Conservation (phyloP, 2,888 invertebrate species). For the Drosophila aldrichi region DNA sequence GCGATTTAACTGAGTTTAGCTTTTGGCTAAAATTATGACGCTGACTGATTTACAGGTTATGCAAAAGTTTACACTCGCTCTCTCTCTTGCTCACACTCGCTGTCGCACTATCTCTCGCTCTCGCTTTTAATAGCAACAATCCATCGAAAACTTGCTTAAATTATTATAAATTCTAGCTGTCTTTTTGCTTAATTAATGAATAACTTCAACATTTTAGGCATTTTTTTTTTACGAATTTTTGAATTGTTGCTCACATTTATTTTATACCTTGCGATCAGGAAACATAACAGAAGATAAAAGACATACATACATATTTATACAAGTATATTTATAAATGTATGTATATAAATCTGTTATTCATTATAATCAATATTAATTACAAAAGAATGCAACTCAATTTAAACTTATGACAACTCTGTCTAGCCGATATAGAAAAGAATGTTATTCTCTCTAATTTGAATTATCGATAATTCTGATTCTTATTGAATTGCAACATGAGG, state of each 20-base stretch:
- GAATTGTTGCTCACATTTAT: neutral
- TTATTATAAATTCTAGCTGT: conserved; percentile 3
- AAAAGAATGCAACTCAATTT: neutral
- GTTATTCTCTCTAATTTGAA: neutral
- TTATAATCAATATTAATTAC: neutral
- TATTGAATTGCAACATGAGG: too few species aligned
- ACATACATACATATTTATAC: too few species aligned
- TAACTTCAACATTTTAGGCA: neutral
- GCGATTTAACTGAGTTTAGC: neutral
- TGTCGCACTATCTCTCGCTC: neutral
- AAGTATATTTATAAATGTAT: neutral
- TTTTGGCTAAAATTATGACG: conserved; percentile 1
- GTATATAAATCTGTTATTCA: neutral
- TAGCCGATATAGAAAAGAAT: neutral
- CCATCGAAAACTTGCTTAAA: conserved; percentile 14
- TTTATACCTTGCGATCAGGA: neutral
- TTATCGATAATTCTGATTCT: neutral
- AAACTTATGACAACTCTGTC: neutral
- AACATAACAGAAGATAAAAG: neutral
- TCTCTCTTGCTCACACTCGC: neutral
- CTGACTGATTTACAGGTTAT: conserved; percentile 31
- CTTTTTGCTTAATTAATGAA: conserved; percentile 1
- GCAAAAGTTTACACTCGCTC: conserved; percentile 13
- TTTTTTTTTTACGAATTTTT: neutral
- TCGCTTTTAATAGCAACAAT: neutral